Conservation (phyloP, 2,113 vertebrate species). For the Taxidea taxus region DNA sequence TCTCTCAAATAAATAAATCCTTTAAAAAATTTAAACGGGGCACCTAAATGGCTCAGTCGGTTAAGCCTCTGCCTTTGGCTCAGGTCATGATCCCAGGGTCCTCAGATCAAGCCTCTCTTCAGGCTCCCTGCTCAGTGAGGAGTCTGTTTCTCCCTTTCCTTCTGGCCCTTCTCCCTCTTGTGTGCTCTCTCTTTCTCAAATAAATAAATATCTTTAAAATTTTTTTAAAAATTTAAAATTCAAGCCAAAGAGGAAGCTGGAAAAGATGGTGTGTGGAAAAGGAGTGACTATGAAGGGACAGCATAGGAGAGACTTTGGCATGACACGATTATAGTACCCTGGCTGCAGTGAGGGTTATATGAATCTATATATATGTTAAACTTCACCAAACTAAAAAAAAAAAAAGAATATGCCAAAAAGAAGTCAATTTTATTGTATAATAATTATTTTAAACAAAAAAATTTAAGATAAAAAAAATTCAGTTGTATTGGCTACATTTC, state of each 20-base stretch:
- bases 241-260: not conserved
- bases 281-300: not conserved
- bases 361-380: slow-evolving; percentile 11
- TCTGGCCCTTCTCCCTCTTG: not conserved
- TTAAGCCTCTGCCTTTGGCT: not conserved
- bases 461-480: not conserved
- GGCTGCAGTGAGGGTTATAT: not conserved
- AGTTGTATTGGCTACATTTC: not conserved
- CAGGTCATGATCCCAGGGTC: not conserved
- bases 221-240: not conserved
- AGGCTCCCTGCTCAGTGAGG: not conserved
- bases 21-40: not conserved
- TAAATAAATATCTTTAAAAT: not conserved
- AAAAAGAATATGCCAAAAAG: not conserved
- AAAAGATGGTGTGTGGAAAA: not conserved
- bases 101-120: not conserved
- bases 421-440: not conserved
- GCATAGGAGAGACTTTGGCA: not conserved
- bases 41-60: not conserved
- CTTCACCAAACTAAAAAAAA: not conserved
- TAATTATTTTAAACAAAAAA: not conserved
- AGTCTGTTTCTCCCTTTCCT: not conserved
- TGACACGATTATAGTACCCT: not conserved
- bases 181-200: not conserved
- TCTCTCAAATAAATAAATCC: not conserved